phyloP scores from a whole-genome alignment of 2,888 invertebrate genomes.

The Petrophora chlorosata region DNA sequence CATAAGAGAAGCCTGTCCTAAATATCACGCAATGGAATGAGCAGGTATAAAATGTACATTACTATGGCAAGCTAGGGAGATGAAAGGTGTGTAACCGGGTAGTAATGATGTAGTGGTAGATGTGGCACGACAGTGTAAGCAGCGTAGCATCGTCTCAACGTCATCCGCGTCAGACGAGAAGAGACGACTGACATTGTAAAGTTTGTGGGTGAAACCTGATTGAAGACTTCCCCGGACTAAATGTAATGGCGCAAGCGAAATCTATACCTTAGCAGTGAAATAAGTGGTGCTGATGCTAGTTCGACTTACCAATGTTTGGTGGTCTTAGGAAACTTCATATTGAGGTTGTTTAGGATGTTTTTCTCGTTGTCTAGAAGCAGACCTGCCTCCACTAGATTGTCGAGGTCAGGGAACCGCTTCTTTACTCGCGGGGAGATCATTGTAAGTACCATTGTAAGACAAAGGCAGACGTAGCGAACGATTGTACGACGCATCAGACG shows the following conservation, averaged over 20 bases:
- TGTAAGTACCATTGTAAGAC: conserved; percentile 93
- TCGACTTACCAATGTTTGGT: conserved; percentile 93
- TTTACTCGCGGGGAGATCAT: conserved; percentile 95
- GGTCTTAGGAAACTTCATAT: conserved; percentile 91
- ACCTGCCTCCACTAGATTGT: conserved; percentile 93
- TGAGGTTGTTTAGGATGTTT: conserved; percentile 89
- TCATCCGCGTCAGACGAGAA: too few species aligned
- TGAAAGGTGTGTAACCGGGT: too few species aligned
- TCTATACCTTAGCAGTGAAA: too few species aligned
- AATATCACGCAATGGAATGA: neutral
- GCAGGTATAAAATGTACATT: neutral
- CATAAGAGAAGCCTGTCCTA: conserved; percentile 19
- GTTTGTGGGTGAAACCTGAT: too few species aligned
- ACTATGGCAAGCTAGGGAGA: too few species aligned
- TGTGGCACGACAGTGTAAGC: too few species aligned
- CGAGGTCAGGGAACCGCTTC: conserved; percentile 92
- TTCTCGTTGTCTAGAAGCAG: conserved; percentile 92
- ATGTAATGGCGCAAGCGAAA: too few species aligned
- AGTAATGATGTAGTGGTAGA: too few species aligned
- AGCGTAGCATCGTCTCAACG: too few species aligned
- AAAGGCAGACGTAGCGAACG: conserved; percentile 92
- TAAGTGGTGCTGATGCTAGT: neutral
- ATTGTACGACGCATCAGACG: conserved; percentile 92
- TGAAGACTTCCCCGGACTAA: too few species aligned
- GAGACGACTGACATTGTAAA: too few species aligned